Percentiles rank a stretch among this genome's conserved stretches.
These are phyloP conservation scores for Aphelinus certus DNA, from an alignment of 1,140 invertebrate genomes.

Conservation along the genomic window DNA sequence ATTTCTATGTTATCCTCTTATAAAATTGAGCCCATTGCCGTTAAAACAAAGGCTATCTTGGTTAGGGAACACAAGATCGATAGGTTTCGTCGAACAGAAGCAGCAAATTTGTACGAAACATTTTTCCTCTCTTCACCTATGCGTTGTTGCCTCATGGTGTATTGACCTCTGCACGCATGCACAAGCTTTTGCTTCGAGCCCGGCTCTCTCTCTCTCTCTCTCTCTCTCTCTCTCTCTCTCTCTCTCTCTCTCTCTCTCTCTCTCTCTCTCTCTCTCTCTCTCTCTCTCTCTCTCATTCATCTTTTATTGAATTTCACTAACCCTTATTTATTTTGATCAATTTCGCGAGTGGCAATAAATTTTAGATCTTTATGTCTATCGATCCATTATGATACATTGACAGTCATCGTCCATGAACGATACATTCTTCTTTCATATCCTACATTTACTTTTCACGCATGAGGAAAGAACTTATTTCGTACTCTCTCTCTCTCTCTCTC, in stretches of 20 bases:
- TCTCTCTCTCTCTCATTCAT: background rate
- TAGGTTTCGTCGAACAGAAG: slow-evolving; percentile 29
- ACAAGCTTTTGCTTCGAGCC: slow-evolving; percentile 19
- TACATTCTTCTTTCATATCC: too few species aligned
- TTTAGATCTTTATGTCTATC: too few species aligned
- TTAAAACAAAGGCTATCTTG: slow-evolving; percentile 30
- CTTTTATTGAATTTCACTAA: background rate
- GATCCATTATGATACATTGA: too few species aligned
- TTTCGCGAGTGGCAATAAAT: too few species aligned
- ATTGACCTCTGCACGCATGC: slow-evolving; percentile 31
- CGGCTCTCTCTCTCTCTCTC: background rate
- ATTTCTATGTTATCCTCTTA: too few species aligned
- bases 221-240: background rate
- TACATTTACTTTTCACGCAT: too few species aligned
- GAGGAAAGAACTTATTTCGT: too few species aligned
- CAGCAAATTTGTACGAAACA: slow-evolving; percentile 25
- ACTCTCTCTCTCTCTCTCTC: too few species aligned
- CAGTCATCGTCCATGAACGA: too few species aligned
- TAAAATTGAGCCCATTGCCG: background rate
- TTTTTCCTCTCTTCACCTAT: slow-evolving; percentile 34
- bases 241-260: too few species aligned
- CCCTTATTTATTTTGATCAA: too few species aligned
- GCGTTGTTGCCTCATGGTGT: slow-evolving; percentile 33
- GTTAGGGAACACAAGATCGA: slow-evolving; percentile 27
- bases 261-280: background rate